Conservation (phyloP, 2,888 invertebrate species). For the Salpingus planirostris region DNA sequence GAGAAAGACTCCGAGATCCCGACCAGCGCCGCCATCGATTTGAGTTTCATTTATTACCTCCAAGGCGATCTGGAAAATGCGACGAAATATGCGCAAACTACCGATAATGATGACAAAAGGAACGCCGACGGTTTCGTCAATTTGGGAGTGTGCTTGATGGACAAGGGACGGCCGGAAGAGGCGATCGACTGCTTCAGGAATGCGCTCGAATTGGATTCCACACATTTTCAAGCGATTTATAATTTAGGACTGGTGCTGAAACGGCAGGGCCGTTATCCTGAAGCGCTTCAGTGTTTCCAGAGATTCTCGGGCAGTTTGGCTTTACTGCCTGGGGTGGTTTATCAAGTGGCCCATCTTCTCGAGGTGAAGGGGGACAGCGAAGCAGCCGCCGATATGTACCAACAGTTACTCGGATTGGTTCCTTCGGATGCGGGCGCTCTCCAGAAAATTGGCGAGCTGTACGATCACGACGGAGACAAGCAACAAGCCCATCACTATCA, state of each 20-base stretch:
- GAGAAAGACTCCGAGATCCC: constrained; percentile 79
- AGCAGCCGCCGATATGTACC: constrained; percentile 55
- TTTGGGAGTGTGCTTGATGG: constrained; percentile 70
- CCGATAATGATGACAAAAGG: constrained; percentile 64
- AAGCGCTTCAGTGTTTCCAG: constrained; percentile 71
- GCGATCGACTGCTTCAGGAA: constrained; percentile 64
- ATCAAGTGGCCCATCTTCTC: constrained; percentile 70
- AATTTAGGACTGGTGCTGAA: constrained; percentile 69
- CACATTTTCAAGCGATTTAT: constrained; percentile 76
- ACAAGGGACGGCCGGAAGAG: constrained; percentile 57
- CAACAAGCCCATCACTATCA: constrained; percentile 81
- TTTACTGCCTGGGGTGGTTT: constrained; percentile 53
- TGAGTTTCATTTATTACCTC: constrained; percentile 77
- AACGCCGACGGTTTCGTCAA: constrained; percentile 79
- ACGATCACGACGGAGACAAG: constrained; percentile 83
- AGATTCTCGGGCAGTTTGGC: constrained; percentile 51
- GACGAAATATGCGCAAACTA: constrained; percentile 64
- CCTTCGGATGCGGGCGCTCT: constrained; percentile 87
- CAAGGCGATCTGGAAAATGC: constrained; percentile 74
- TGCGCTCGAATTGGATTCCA: constrained; percentile 70
- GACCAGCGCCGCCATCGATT: constrained; percentile 75
- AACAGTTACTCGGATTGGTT: constrained; percentile 71
- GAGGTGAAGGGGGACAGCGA: constrained; percentile 56
- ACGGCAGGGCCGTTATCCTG: constrained; percentile 57
- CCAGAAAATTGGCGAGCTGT: constrained; percentile 82